Percentiles rank a stretch among this genome's conserved stretches.
Conservation (phyloP, 2,888 invertebrate species). For the Lamellibrachia columna region DNA sequence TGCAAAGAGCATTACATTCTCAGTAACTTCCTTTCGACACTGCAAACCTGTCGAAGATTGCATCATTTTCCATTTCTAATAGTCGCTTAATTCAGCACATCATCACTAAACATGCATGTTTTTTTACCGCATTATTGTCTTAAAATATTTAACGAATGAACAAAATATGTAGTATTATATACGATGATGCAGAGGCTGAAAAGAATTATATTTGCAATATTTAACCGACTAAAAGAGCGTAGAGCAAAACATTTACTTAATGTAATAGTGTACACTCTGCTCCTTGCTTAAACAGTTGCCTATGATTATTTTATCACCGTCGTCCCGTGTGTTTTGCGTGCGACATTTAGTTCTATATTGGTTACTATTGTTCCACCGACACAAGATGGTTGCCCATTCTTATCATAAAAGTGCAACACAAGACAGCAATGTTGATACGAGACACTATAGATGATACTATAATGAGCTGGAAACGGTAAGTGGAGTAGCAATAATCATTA, state of each 20-base stretch:
- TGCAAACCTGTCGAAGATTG: too few species aligned
- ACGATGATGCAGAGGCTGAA: background rate
- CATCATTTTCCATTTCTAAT: too few species aligned
- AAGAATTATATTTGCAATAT: background rate
- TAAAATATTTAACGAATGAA: too few species aligned
- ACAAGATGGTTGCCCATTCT: background rate
- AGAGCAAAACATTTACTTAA: background rate
- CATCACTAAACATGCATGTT: too few species aligned
- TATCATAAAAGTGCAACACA: background rate
- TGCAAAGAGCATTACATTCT: background rate
- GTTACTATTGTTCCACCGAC: too few species aligned
- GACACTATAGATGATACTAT: background rate
- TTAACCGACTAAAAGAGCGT: background rate
- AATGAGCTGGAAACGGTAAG: background rate
- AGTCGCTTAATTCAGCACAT: too few species aligned
- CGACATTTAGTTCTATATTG: too few species aligned
- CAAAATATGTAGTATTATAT: background rate
- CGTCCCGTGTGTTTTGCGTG: background rate
- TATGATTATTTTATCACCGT: background rate
- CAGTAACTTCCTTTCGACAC: background rate
- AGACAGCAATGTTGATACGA: background rate
- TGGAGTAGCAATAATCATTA: background rate
- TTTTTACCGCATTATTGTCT: too few species aligned
- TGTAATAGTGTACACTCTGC: too few species aligned
- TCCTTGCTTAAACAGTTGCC: too few species aligned